Evolutionary conservation across 1,140 invertebrate species (phyloP).

Genomic region (Sweltsa coloradensis): DNA sequence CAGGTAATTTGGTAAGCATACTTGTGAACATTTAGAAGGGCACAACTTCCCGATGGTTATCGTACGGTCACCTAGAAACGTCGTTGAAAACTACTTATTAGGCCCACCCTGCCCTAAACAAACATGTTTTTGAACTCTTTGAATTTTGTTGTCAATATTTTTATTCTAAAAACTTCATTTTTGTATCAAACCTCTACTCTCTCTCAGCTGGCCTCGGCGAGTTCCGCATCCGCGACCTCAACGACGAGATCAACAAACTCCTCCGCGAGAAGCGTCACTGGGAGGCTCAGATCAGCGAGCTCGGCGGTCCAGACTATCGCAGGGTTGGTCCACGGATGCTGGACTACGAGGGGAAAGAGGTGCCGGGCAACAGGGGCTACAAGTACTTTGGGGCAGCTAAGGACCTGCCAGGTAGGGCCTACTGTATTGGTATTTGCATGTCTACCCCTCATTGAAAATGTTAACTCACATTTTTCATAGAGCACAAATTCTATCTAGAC

Average conservation of each 20-base stretch:
- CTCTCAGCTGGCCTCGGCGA: conserved; percentile 87
- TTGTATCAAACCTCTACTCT: conserved; percentile 14
- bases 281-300: conserved; percentile 90
- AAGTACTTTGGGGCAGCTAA: conserved; percentile 99
- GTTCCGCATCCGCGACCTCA: conserved; percentile 93
- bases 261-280: conserved; percentile 91
- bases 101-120: too few species aligned
- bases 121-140: too few species aligned
- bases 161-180: conserved; percentile 2
- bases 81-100: too few species aligned
- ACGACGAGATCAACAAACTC: conserved; percentile 99
- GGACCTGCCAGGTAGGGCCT: conserved; percentile 80
- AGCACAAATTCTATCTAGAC: too few species aligned
- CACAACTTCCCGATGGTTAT: too few species aligned
- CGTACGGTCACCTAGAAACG: background rate
- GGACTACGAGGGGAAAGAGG: conserved; percentile 92
- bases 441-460: too few species aligned
- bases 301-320: conserved; percentile 92
- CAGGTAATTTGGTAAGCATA: too few species aligned
- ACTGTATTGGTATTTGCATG: too few species aligned
- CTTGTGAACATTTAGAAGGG: too few species aligned
- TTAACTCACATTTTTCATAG: too few species aligned
- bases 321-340: conserved; percentile 87
- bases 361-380: conserved; percentile 94
- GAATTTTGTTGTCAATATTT: background rate